Evolutionary conservation across 1,140 invertebrate genomes (phyloP).

Genomic region (Rhopalosiphum padi): DNA sequence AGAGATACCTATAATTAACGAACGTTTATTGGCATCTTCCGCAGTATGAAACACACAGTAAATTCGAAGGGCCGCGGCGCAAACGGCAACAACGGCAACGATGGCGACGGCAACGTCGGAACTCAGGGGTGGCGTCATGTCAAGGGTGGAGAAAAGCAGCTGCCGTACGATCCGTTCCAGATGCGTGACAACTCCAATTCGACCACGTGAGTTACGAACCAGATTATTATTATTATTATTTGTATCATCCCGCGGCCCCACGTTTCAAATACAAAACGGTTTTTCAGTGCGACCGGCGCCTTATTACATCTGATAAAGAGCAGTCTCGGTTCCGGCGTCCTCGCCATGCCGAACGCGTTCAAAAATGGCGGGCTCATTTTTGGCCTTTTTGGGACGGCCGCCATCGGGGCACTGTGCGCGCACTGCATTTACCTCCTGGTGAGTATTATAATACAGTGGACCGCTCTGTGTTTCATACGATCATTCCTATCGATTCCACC

Average conservation of each 20-base stretch:
- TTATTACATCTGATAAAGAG: constrained; percentile 67
- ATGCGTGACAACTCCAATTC: not conserved
- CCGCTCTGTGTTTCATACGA: not conserved
- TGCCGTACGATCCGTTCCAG: not conserved
- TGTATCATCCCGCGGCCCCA: not conserved
- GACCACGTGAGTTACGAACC: not conserved
- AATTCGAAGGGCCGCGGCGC: not conserved
- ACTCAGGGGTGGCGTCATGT: not conserved
- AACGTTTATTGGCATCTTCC: not conserved
- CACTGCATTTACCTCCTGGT: constrained; percentile 67
- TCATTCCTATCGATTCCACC: not conserved
- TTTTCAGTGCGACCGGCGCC: constrained; percentile 64
- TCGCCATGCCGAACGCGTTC: constrained; percentile 70
- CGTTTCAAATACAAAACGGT: not conserved
- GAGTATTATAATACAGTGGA: constrained; percentile 2
- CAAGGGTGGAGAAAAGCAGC: not conserved
- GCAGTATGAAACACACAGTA: not conserved
- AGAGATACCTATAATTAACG: not conserved
- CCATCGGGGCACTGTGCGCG: constrained; percentile 65
- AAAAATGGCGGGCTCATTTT: constrained; percentile 68
- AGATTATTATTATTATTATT: not conserved
- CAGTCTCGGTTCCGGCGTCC: constrained; percentile 69
- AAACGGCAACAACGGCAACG: not conserved
- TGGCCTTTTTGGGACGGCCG: constrained; percentile 64
- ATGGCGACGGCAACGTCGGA: not conserved